These are phyloP conservation scores for Aphodius granarius DNA, from an alignment of 2,888 invertebrate genomes.

Conservation along the genomic window DNA sequence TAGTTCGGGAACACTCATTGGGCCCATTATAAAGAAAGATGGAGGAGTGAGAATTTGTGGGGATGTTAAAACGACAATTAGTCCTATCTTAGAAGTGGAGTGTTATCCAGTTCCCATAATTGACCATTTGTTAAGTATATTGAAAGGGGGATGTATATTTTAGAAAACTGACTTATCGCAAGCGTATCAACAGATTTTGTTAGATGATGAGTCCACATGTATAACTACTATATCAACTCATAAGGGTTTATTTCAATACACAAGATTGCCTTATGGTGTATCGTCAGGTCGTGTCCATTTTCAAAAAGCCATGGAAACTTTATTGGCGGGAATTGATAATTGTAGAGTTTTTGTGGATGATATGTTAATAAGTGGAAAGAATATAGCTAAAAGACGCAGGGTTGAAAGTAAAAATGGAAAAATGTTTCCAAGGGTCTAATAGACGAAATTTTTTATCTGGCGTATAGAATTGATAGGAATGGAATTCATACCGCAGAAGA, in stretches of 20 bases:
- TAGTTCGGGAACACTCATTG: not conserved
- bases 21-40: too few species aligned
- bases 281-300: slow-evolving; percentile 11
- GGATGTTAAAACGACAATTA: too few species aligned
- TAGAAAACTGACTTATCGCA: slow-evolving; percentile 41
- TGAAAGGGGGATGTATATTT: slow-evolving; percentile 31
- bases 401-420: not conserved
- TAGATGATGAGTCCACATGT: slow-evolving; percentile 38
- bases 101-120: slow-evolving; percentile 19
- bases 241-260: slow-evolving; percentile 36
- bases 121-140: slow-evolving; percentile 19
- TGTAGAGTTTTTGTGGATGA: slow-evolving; percentile 16
- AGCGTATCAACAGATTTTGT: slow-evolving; percentile 41
- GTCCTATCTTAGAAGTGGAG: slow-evolving; percentile 5
- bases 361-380: slow-evolving; percentile 14
- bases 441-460: too few species aligned
- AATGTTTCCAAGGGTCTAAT: too few species aligned
- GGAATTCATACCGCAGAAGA: too few species aligned
- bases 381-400: not conserved
- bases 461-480: too few species aligned
- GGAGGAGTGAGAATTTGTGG: too few species aligned
- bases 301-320: not conserved
- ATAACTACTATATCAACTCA: slow-evolving; percentile 40
- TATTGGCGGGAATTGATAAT: slow-evolving; percentile 13
- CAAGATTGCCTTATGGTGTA: slow-evolving; percentile 17